Evolutionary conservation across 2,888 invertebrate species (phyloP).

Genomic region (Drosophila macrospina): DNA sequence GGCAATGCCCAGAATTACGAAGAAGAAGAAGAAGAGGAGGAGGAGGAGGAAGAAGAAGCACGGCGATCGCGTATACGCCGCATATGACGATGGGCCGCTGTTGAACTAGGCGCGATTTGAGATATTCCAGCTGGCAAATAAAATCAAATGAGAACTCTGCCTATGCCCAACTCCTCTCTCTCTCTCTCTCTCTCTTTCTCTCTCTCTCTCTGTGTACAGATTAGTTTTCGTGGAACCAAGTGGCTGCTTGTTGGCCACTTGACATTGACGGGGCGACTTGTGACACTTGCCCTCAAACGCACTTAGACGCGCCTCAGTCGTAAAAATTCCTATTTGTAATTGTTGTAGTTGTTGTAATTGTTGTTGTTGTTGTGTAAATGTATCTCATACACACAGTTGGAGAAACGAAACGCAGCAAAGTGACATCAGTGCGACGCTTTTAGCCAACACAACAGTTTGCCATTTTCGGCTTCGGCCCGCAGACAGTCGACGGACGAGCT

Average conservation of each 20-base stretch:
- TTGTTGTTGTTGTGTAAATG: slow-evolving; percentile 7
- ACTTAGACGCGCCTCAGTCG: slow-evolving; percentile 36
- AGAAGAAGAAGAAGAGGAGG: no score
- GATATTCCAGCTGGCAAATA: slow-evolving; percentile 76
- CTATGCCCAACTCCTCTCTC: slow-evolving; percentile 26
- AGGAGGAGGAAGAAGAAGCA: no score
- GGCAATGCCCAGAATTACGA: background rate
- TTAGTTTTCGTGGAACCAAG: no score
- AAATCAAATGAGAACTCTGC: slow-evolving; percentile 24
- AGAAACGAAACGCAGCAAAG: slow-evolving; percentile 24
- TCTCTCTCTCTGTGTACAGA: no score
- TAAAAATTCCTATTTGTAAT: slow-evolving; percentile 40
- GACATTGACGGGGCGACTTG: slow-evolving; percentile 52
- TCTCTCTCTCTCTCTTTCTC: no score
- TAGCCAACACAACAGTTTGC: slow-evolving; percentile 52
- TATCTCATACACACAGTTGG: slow-evolving; percentile 7
- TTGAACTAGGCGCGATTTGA: slow-evolving; percentile 71
- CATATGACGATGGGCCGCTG: slow-evolving; percentile 33
- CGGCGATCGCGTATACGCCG: slow-evolving; percentile 41
- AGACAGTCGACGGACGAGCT: slow-evolving; percentile 18
- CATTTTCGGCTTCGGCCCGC: slow-evolving; percentile 31
- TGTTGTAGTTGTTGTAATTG: slow-evolving; percentile 8
- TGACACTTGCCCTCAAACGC: slow-evolving; percentile 49
- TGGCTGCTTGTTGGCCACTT: slow-evolving; percentile 37
- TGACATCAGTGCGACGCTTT: slow-evolving; percentile 66